Percentiles rank a stretch among this genome's conserved stretches.
phyloP scores from a whole-genome alignment of 2,797 vertebrate species.

The Spatula clypeata region DNA sequence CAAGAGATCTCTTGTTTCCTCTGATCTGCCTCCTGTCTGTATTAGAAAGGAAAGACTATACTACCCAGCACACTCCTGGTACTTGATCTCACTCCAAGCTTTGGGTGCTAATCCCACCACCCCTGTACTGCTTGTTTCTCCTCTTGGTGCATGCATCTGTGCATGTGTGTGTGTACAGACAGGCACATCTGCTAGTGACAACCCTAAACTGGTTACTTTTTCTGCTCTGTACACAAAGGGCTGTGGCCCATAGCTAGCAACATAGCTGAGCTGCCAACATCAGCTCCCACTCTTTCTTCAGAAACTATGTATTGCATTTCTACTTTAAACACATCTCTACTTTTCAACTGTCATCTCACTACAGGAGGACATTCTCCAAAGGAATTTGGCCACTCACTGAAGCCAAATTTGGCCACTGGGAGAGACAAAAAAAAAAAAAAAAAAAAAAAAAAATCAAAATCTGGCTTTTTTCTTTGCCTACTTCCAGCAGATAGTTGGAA shows the following conservation, averaged over 20 bases:
- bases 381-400: neutral
- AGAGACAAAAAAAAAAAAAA: neutral
- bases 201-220: neutral
- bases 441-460: neutral
- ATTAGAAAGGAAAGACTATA: conserved; percentile 18
- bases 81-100: conserved; percentile 28
- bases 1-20: conserved; percentile 15
- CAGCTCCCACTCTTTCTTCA: neutral
- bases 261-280: neutral
- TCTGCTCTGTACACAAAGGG: neutral
- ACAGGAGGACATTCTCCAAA: neutral
- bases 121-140: neutral
- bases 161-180: neutral
- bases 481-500: neutral
- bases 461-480: neutral
- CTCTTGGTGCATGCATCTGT: neutral
- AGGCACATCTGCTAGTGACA: neutral
- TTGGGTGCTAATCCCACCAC: conserved; percentile 37
- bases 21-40: conserved; percentile 23
- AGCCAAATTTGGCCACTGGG: neutral
- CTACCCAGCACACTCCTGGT: neutral
- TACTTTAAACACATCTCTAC: neutral
- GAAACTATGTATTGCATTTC: neutral
- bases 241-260: neutral
- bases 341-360: neutral